phyloP scores from a whole-genome alignment of 2,888 invertebrate species.

The Lymantria dispar region DNA sequence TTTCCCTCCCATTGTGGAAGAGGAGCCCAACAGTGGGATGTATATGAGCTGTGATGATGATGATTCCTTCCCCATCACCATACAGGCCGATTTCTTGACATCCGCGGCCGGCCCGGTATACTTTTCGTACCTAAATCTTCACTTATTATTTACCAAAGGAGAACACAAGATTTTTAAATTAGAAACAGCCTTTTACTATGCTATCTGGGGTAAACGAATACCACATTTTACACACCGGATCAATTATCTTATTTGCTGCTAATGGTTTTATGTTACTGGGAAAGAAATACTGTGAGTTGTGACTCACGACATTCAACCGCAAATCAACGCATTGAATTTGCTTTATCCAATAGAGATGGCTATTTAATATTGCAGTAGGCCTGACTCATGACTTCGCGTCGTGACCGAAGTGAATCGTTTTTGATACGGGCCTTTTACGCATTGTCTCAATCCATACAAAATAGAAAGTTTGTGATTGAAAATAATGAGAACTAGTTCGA shows the following conservation, averaged over 20 bases:
- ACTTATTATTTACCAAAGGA: no score
- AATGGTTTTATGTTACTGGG: constrained; percentile 13
- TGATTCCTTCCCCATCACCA: no score
- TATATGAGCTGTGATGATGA: no score
- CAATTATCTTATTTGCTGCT: constrained; percentile 4
- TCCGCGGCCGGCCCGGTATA: no score
- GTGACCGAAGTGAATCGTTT: constrained; percentile 41
- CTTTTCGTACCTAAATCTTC: no score
- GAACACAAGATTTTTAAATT: no score
- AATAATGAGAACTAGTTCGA: constrained; percentile 16
- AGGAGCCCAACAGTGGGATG: no score
- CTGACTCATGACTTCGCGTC: constrained; percentile 49
- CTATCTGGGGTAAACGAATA: no score
- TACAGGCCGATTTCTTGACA: no score
- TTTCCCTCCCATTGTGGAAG: no score
- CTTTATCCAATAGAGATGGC: constrained; percentile 45
- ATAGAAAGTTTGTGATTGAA: constrained; percentile 29
- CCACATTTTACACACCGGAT: not conserved
- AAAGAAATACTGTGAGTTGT: constrained; percentile 28
- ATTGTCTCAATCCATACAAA: constrained; percentile 27
- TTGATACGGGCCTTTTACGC: constrained; percentile 21
- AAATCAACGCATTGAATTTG: constrained; percentile 50
- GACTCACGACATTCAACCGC: constrained; percentile 63
- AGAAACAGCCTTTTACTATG: no score
- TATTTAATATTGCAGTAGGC: constrained; percentile 39